phyloP scores from a whole-genome alignment of 2,113 vertebrate genomes.

The Motacilla tschutschensis region DNA sequence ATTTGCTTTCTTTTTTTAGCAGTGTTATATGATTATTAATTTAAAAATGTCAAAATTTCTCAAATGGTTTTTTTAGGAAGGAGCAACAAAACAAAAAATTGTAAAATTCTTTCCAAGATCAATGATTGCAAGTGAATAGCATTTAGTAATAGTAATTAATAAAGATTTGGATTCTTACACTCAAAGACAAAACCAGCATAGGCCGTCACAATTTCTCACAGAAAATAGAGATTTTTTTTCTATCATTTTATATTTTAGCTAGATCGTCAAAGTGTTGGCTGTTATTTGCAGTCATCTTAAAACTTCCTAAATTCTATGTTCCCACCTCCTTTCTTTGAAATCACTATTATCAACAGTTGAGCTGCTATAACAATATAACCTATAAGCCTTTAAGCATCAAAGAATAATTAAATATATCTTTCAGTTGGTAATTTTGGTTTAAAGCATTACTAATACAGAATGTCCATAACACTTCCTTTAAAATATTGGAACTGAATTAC shows the following conservation, averaged over 20 bases:
- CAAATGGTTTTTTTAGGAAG: background rate
- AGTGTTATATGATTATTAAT: background rate
- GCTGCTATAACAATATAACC: background rate
- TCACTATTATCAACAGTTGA: background rate
- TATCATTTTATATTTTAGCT: background rate
- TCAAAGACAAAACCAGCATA: background rate
- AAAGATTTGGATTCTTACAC: background rate
- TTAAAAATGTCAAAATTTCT: background rate
- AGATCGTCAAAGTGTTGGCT: background rate
- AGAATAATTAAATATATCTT: background rate
- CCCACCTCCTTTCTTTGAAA: conserved; percentile 3
- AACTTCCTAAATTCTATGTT: background rate
- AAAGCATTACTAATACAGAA: conserved; percentile 2
- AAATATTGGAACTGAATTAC: conserved; percentile 33
- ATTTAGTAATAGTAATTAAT: background rate
- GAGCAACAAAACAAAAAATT: background rate
- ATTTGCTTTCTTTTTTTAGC: background rate
- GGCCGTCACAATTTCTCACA: background rate
- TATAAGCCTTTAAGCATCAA: background rate
- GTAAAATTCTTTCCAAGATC: background rate
- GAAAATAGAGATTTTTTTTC: background rate
- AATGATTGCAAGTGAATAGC: background rate
- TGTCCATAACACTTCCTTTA: conserved; percentile 28
- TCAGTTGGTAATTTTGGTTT: conserved; percentile 21
- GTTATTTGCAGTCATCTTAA: background rate